These are phyloP conservation scores for Lepidurus arcticus DNA, from an alignment of 1,140 invertebrate species.

Conservation along the genomic window DNA sequence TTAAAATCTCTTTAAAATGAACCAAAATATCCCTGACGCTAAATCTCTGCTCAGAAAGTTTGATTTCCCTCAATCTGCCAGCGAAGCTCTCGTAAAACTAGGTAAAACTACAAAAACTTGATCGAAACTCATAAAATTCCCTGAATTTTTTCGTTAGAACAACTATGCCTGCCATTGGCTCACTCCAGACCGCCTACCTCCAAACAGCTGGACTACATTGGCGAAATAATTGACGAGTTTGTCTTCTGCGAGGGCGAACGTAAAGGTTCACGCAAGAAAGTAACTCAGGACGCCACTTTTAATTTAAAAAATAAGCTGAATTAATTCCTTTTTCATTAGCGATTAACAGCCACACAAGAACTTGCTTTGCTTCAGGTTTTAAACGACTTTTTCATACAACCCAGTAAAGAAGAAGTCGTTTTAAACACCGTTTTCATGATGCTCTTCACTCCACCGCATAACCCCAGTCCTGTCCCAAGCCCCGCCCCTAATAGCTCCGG, in stretches of 20 bases:
- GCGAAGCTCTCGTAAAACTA: conserved; percentile 57
- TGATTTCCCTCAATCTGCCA: conserved; percentile 59
- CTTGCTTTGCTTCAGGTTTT: conserved; percentile 67
- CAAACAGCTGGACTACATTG: conserved; percentile 56
- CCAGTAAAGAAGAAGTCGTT: conserved; percentile 59
- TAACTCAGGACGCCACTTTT: conserved; percentile 23
- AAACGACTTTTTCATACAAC: conserved; percentile 64
- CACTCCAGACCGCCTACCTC: conserved; percentile 47
- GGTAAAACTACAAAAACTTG: conserved; percentile 45
- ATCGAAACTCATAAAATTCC: conserved; percentile 30
- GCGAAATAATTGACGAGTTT: conserved; percentile 74
- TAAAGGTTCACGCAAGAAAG: conserved; percentile 52
- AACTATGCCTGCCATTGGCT: conserved; percentile 40
- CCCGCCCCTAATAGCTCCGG: conserved; percentile 23
- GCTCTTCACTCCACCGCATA: conserved; percentile 53
- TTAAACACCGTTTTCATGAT: conserved; percentile 73
- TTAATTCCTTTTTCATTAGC: conserved; percentile 35
- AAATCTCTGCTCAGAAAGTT: conserved; percentile 52
- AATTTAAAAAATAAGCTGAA: neutral
- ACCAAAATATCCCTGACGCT: conserved; percentile 40
- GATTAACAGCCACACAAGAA: conserved; percentile 61
- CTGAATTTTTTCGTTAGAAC: conserved; percentile 37
- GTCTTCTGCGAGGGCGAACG: conserved; percentile 70
- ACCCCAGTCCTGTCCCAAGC: conserved; percentile 31
- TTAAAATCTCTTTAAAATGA: neutral